Evolutionary conservation across 2,797 vertebrate genomes (phyloP).

Genomic region (Anabacerthia variegaticeps): DNA sequence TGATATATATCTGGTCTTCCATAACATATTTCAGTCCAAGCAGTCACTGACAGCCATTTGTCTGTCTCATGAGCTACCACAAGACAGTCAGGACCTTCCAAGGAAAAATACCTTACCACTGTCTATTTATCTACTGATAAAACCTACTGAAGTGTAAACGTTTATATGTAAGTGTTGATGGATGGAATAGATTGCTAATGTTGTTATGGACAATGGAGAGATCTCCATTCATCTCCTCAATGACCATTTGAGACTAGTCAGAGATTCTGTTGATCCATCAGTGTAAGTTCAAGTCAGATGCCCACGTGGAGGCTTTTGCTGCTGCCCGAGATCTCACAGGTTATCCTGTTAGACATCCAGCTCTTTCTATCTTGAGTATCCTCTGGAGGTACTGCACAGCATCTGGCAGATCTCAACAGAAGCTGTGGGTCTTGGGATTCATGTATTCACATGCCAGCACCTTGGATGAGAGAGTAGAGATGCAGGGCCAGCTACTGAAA

Average conservation of each 20-base stretch:
- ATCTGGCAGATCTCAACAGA: neutral
- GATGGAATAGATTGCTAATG: neutral
- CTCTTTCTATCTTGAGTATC: neutral
- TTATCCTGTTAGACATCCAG: neutral
- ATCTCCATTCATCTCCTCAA: neutral
- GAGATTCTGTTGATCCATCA: neutral
- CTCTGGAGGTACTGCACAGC: neutral
- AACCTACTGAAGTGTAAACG: neutral
- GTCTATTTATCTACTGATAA: neutral
- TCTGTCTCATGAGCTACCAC: neutral
- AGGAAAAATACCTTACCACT: neutral
- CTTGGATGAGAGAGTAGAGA: neutral
- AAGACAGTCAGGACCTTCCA: neutral
- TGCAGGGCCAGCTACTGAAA: neutral
- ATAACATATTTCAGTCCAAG: neutral
- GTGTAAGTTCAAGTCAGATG: neutral
- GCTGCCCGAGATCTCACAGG: neutral
- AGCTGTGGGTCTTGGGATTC: neutral
- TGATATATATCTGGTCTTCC: neutral
- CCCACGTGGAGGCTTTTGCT: neutral
- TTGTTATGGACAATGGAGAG: neutral
- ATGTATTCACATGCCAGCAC: fast-evolving
- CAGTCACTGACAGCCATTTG: neutral
- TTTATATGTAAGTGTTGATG: neutral
- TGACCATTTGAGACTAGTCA: neutral